Evolutionary conservation across 2,888 invertebrate genomes (phyloP), one percentile per base, ranked within the genome.

Genomic region (Heliothis peltigera): DNA sequence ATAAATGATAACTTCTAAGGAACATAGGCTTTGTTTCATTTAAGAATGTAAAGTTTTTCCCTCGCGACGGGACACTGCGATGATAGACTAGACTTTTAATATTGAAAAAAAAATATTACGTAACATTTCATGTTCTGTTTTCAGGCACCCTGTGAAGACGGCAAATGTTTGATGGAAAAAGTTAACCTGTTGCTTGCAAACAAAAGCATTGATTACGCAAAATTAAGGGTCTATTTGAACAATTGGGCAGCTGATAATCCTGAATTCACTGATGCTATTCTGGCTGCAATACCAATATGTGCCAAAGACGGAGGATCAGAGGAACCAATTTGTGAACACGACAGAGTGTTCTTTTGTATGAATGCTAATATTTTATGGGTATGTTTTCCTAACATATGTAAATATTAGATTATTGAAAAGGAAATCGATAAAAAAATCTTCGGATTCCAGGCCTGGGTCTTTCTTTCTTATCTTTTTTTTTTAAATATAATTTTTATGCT

Each of bases 341-440:
- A 87, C 32, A 88, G 84, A 71, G 65, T 92, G 0, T 82, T 89
- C 18, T 82, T 88, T 55, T 94, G 94, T 7, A 86, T 92, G 52
- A 64, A 75, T 59, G 87, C 90, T 67, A 87, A 85, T 80, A 55
- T 74, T 25, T 64, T 66, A n/a, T 66, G 75, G 80, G 80, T 80
- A 64, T 70, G 60, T 10, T 2, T 28, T 28, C 8, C 1, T 0
- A 25, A 0, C 8, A 5, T 1, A 1, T 7, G n/a, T n/a, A n/a
- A n/a, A n/a, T n/a, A n/a, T n/a, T n/a, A n/a, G n/a, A n/a, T n/a
- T n/a, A n/a, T n/a, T n/a, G n/a, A n/a, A n/a, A n/a, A n/a, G n/a
- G n/a, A n/a, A n/a, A n/a, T n/a, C n/a, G n/a, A n/a, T n/a, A n/a
- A n/a, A n/a, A n/a, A n/a, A n/a, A n/a, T n/a, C n/a, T n/a, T n/a